These are phyloP conservation scores for Papilio demoleus DNA, from an alignment of 2,888 invertebrate species.

Conservation along the genomic window DNA sequence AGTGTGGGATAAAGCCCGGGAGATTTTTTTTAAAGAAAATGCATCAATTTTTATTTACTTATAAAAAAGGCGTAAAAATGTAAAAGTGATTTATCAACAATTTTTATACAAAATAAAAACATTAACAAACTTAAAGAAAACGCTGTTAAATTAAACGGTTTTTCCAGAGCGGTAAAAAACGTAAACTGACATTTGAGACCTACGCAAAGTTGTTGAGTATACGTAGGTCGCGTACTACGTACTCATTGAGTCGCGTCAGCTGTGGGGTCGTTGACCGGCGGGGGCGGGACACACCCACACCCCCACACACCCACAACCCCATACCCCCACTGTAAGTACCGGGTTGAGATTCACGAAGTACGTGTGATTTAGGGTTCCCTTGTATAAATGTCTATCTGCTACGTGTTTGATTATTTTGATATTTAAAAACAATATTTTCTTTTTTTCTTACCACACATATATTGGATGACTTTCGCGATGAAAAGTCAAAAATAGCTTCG, in stretches of 20 bases:
- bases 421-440: no score
- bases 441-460: no score
- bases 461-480: no score
- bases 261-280: constrained; percentile 65
- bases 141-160: no score
- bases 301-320: constrained; percentile 44
- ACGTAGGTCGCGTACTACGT: constrained; percentile 57
- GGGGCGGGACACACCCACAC: constrained; percentile 55
- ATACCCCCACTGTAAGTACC: constrained; percentile 34
- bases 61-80: no score
- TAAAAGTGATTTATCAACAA: no score
- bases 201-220: constrained; percentile 42
- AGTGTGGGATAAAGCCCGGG: no score
- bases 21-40: no score
- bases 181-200: constrained; percentile 24
- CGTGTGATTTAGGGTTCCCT: constrained; percentile 27
- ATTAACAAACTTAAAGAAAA: neutral
- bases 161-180: neutral
- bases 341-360: constrained; percentile 42
- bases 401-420: no score
- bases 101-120: neutral
- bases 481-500: no score
- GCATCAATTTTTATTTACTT: no score
- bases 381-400: neutral
- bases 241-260: constrained; percentile 72